Evolutionary conservation across 2,113 vertebrate species (phyloP).

Genomic region (Rhynchopsitta pachyrhyncha): DNA sequence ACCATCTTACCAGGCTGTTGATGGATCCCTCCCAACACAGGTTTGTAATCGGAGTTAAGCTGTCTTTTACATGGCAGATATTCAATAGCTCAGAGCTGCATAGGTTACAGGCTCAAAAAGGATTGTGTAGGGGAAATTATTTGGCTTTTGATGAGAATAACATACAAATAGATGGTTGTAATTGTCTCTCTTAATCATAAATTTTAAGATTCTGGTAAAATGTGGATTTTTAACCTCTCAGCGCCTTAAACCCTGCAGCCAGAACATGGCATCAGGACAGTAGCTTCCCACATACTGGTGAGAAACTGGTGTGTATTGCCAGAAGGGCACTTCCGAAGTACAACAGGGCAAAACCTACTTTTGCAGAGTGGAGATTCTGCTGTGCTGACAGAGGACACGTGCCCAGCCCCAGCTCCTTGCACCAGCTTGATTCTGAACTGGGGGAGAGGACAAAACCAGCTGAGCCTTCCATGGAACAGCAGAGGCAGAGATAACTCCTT

Average conservation of each 20-base stretch:
- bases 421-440: neutral
- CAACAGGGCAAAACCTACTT: neutral
- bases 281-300: accelerated
- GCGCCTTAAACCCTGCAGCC: neutral
- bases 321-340: neutral
- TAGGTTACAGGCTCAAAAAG: neutral
- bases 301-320: neutral
- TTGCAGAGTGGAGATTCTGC: neutral
- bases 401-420: neutral
- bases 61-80: neutral
- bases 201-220: neutral
- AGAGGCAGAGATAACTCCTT: neutral
- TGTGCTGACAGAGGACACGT: accelerated
- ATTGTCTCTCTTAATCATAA: neutral
- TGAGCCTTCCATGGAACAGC: accelerated
- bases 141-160: neutral
- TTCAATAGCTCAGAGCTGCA: neutral
- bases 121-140: neutral
- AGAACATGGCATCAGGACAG: neutral
- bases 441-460: neutral
- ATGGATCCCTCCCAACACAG: neutral
- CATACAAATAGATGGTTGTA: neutral
- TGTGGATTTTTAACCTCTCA: neutral
- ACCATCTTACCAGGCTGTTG: neutral
- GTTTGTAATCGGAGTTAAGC: accelerated